Base-by-base conservation (phyloP, 2,888 invertebrate species). In the Aspidapion aeneum region DNA sequence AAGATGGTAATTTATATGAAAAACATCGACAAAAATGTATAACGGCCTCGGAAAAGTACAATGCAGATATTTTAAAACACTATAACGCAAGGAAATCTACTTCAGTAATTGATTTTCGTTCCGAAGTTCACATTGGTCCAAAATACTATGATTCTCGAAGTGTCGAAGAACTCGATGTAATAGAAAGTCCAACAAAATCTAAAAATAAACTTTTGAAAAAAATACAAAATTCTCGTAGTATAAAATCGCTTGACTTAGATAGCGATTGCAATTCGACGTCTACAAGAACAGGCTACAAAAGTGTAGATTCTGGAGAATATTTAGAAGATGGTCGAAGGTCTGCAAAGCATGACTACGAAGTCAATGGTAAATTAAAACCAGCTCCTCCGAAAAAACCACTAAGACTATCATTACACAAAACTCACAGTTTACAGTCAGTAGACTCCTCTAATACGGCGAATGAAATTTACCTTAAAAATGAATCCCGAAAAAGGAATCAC, bases 321-420 rank as follows among this genome's bases (percentile, higher is more conserved):
- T 80, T 82, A 48, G 82, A 83, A 19, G 82, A 82, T 68, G 79
- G 77, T 61, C 82, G 82, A 71, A 79, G 82, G 66, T 80, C 81
- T 3, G 81, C 81, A 1, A 68, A 78, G 52, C 69, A 75, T 58
- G 66, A 71, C 19, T 72, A 73, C 49, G 76, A 81, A 7, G 84
- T 85, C 58, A 84, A 85, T 58, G 75, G 74, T 7, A 85, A 85
- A 66, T 82, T 85, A 1, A 82, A 90, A 61, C 93, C 93, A 0
- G 88, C 89, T 16, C 94, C 94, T 2, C 94, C 94, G 18, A 90
- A 93, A 73, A 94, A 94, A 75, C 94, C 94, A 0, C 78, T 93
- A 57, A 83, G 94, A 9, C 80, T 94, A 51, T 94, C 93, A 0
- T 79, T 94, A 58, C 94, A 94, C 75, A 87, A 93, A 71, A 91